Evolutionary conservation across 2,113 vertebrate species (phyloP).

Genomic region (Heterotis niloticus): DNA sequence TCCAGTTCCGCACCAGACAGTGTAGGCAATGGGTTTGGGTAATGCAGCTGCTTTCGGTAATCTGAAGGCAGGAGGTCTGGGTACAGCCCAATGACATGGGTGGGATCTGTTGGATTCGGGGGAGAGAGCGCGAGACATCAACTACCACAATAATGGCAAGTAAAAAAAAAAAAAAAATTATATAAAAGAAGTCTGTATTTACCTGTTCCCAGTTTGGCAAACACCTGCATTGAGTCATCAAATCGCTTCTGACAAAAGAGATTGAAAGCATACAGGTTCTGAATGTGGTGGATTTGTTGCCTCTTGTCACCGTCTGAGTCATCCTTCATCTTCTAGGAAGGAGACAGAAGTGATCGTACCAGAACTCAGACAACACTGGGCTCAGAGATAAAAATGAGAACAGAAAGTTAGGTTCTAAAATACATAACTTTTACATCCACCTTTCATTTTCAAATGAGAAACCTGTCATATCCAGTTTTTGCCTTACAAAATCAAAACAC

Average conservation of each 20-base stretch:
- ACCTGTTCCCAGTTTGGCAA: constrained; percentile 98
- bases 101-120: constrained; percentile 86
- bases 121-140: no score
- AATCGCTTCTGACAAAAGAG: constrained; percentile 98
- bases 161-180: not conserved
- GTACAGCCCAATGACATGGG: constrained; percentile 96
- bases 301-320: constrained; percentile 91
- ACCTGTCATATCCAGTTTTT: no score
- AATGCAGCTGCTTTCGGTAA: constrained; percentile 94
- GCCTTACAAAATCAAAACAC: no score
- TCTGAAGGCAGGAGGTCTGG: constrained; percentile 91
- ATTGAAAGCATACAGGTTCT: constrained; percentile 96
- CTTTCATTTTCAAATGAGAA: no score
- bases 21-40: constrained; percentile 85
- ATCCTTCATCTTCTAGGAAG: constrained; percentile 89
- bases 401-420: not conserved
- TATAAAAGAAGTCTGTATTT: constrained; percentile 18
- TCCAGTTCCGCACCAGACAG: constrained; percentile 90
- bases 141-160: not conserved
- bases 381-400: not conserved
- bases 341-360: not conserved
- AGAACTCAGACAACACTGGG: no score
- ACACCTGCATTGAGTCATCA: constrained; percentile 97
- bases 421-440: not conserved
- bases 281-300: constrained; percentile 96